These are phyloP conservation scores for Corythornis vintsioides DNA, from an alignment of 2,113 vertebrate genomes.

Conservation along the genomic window DNA sequence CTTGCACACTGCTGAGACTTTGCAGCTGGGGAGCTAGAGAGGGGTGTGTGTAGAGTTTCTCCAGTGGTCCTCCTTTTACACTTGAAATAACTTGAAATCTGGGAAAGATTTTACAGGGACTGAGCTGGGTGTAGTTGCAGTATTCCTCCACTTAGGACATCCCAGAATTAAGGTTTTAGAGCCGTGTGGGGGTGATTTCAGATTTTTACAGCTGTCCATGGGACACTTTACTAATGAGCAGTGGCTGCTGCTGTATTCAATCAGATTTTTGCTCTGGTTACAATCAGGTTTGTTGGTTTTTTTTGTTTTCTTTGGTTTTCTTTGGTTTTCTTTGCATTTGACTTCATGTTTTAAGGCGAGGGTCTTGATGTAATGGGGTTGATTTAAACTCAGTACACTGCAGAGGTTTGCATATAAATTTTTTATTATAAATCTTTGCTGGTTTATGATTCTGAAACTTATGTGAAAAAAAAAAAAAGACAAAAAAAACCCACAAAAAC, in stretches of 20 bases:
- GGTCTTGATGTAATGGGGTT: neutral
- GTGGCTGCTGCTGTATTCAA: neutral
- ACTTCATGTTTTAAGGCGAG: neutral
- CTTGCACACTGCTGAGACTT: constrained; percentile 54
- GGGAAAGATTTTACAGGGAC: constrained; percentile 12
- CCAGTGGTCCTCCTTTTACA: constrained; percentile 34
- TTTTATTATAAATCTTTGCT: constrained; percentile 41
- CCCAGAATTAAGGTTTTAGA: neutral
- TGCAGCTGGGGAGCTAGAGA: neutral
- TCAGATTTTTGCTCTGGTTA: constrained; percentile 53
- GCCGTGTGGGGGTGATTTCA: neutral
- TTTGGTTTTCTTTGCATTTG: neutral
- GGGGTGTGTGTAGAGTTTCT: constrained; percentile 11
- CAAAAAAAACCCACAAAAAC: no score
- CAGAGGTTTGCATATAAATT: constrained; percentile 19
- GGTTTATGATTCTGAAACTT: constrained; percentile 31
- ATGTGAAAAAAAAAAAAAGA: neutral
- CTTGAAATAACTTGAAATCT: constrained; percentile 59
- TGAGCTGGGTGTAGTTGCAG: constrained; percentile 21
- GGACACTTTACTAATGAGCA: neutral
- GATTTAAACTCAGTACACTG: neutral
- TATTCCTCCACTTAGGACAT: neutral
- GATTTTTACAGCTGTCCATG: neutral
- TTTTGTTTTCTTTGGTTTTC: neutral
- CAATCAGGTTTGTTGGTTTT: neutral